Evolutionary conservation across 2,113 vertebrate genomes (phyloP).

Genomic region (Corythornis madagascariensis): DNA sequence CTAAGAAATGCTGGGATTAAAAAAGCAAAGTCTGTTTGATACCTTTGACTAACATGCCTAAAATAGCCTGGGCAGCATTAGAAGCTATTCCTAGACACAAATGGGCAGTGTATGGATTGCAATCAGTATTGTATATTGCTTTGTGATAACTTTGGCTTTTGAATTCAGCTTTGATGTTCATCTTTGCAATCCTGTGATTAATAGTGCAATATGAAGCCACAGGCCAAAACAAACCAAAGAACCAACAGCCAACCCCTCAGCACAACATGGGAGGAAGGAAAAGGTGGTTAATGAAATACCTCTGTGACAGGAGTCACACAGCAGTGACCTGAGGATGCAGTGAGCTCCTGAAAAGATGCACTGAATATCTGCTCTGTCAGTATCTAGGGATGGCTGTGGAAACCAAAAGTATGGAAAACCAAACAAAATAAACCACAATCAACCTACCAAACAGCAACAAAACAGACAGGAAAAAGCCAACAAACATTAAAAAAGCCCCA

Average conservation of each 20-base stretch:
- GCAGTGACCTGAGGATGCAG: neutral
- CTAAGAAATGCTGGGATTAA: neutral
- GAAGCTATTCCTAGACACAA: neutral
- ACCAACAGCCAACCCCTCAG: neutral
- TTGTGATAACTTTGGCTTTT: neutral
- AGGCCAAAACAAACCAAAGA: neutral
- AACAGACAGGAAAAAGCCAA: no score
- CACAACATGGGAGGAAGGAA: neutral
- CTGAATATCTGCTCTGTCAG: neutral
- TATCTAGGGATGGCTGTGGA: neutral
- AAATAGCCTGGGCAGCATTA: neutral
- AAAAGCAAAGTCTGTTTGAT: neutral
- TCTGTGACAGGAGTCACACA: neutral
- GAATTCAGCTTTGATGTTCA: neutral
- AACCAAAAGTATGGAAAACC: neutral
- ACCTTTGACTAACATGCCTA: neutral
- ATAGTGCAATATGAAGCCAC: neutral
- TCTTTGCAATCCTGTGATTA: neutral
- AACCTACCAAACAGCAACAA: no score
- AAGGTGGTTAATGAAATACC: fast-evolving
- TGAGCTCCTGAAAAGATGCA: neutral
- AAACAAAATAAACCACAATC: no score
- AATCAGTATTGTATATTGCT: neutral
- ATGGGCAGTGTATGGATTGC: neutral
- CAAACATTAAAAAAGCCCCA: no score